Base-by-base conservation (phyloP, 2,888 invertebrate genomes). In the Glyphotaelius pellucidus region DNA sequence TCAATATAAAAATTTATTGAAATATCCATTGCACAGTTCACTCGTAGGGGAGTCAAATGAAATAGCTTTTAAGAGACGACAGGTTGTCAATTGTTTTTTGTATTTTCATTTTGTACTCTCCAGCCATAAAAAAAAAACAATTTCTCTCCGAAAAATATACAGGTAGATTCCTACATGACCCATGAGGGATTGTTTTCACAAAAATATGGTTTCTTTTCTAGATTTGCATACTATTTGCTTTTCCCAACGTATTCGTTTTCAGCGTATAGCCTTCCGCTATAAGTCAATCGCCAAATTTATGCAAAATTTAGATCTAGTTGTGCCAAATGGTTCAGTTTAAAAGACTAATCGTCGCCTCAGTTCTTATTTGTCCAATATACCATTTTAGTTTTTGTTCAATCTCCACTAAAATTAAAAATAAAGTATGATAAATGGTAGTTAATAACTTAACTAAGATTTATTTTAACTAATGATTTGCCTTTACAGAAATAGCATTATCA, bases 11-110 rank as follows among this genome's bases (percentile, higher is more conserved):
- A 67, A 67, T 67, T 67, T 67, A 67, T 67, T 67, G 67, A 67
- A 67, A 67, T 12, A 67, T 52, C 32, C 79, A 35, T 32, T 79
- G 79, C 89, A 32, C 88, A 30, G 89, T 25, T 67, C 35, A 25
- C 35, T 31, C 7, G 79, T 81, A 47, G 88, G 30, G 81, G 83
- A 81, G 31, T 89, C 79, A 91, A 91, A 91, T 90, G 90, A 91
- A 91, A 91, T 91, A 67, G 91, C 91, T 91, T 91, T 91, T 30
- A 91, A 86, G 85, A 84, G 81, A 85, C 89, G 91, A 91, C 91
- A 89, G 79, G 47, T 52, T 89, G 90, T 90, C 91, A 42, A 47
- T 79, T 31, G 47, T 67, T 91, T 91, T 90, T 91, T 42, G 9
- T 47, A 47, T 89, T 90, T 83, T 25, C 2, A n/a, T 67, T 67